Evolutionary conservation across 2,113 vertebrate genomes (phyloP), one percentile per base, ranked within the genome.

Genomic region (Corapipo altera): DNA sequence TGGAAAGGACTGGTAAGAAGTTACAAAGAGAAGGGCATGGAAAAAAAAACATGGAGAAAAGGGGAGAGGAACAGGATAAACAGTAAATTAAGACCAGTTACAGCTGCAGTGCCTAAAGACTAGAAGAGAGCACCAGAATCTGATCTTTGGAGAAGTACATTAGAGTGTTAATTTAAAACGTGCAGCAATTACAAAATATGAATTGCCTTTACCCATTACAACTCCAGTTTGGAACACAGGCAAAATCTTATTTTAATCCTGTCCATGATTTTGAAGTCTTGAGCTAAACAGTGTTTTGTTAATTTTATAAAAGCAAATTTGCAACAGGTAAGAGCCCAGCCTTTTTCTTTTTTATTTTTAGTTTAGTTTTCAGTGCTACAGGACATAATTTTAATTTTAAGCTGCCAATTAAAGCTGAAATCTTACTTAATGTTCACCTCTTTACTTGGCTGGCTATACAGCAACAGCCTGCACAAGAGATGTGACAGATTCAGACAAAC

Each of bases 401-500:
- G 22, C 24, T 37, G 19, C 43, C 75, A 49, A 27, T 75, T 65
- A 78, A 86, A 86, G 33, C 35, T 83, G 33, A 86, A 83, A 32
- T 35, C 59, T 67, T 67, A 43, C 65, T 76, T 93, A 66, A 75
- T 37, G n/a, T 78, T 89, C 57, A 87, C 74, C 37, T 49, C 80
- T 81, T 59, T 64, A 67, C 48, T 89, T 95, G 91, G 44, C 70
- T 85, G 52, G 9, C 19, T 67, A 39, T 72, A 71, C 32, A 80
- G 72, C 51, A 93, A 91, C 37, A 92, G 88, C 52, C 91, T 55
- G 73, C 55, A 55, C 43, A 88, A 57, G 65, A 91, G 44, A 86
- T 69, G 76, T 48, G 69, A 95, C 55, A 81, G 89, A 92, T 86
- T 75, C 76, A 83, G 88, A 73, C 43, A 88, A 64, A 92, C 28